Evolutionary conservation across 2,888 invertebrate genomes (phyloP).

Genomic region (Amiota mariae): DNA sequence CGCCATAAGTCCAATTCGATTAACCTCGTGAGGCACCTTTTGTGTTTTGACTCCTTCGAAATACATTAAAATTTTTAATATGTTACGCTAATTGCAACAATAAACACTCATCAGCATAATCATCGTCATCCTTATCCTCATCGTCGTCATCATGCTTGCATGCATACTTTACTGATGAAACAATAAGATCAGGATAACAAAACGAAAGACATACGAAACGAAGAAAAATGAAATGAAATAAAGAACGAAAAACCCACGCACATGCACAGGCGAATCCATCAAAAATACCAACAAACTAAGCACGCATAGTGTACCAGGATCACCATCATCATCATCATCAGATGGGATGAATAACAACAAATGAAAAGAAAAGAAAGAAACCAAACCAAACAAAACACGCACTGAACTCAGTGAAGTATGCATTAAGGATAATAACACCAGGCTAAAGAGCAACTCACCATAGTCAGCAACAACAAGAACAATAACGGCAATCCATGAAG

Average conservation of each 20-base stretch:
- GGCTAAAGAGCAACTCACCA: conserved; percentile 57
- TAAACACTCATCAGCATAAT: conserved; percentile 56
- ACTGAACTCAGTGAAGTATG: conserved; percentile 62
- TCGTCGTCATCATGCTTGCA: too few species aligned
- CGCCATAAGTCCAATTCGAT: conserved; percentile 13
- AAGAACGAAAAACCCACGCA: conserved; percentile 51
- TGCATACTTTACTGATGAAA: conserved; percentile 1
- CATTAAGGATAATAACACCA: conserved; percentile 66
- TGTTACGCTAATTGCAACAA: conserved; percentile 65
- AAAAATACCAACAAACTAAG: conserved; percentile 33
- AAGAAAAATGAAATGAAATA: not conserved
- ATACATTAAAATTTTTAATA: conserved; percentile 44
- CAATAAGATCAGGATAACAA: conserved; percentile 3
- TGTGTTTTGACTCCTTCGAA: not conserved
- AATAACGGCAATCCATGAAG: conserved; percentile 32
- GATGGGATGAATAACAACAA: not conserved
- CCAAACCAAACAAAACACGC: conserved; percentile 39
- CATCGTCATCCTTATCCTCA: not conserved
- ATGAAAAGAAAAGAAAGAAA: conserved; percentile 29
- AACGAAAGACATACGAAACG: not conserved
- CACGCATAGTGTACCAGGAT: conserved; percentile 22
- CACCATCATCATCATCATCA: conserved; percentile 15
- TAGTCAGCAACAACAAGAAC: conserved; percentile 35
- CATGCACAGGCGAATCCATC: conserved; percentile 1
- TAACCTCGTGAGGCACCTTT: not conserved